Evolutionary conservation across 2,888 invertebrate genomes (phyloP), one percentile per base, ranked within the genome.

Genomic region (Sinohyriopsis cumingii): DNA sequence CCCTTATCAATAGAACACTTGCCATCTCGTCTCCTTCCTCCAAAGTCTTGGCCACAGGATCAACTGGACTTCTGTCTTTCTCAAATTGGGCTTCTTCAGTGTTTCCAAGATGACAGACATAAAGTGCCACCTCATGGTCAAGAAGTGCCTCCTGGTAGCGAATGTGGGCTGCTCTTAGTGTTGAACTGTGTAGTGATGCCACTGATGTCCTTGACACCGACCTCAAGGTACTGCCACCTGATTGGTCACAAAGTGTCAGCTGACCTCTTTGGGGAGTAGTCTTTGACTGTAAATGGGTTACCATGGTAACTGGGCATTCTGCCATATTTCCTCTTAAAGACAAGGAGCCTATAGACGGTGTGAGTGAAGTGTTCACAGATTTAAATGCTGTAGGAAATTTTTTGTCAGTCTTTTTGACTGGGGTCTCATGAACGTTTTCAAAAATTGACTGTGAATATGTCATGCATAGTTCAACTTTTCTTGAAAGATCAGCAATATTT

Each of bases 21-120:
- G 73, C 76, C 76, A 76, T 76, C 12, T 76, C 72, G 66, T 76
- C 76, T 33, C 76, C 76, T 25, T 68, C 67, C 63, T 64, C 45
- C 0, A 76, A 67, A 9, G 71, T 72, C 62, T 64, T 70, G 24
- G 76, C 73, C 18, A 76, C 69, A 7, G 76, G 76, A 59, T 76
- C 66, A 24, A 33, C 55, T 60, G 73, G 74, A 7, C 60, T 55
- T 20, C 68, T 53, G 45, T 45, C 45, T 45, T 45, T 45, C 12
- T 45, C 45, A 45, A 45, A 45, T 12, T 45, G 45, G 45, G 45
- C 12, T 45, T 45, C 45, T 12, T 45, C 45, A 45, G 45, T 45
- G 45, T 45, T 45, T 45, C 70, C 68, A 15, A 71, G 65, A 20
- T 71, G 33, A 28, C 65, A 69, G 54, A 67, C 68, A 63, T 60